phyloP scores from a whole-genome alignment of 23 tunicate species.

The Styela plicata region DNA sequence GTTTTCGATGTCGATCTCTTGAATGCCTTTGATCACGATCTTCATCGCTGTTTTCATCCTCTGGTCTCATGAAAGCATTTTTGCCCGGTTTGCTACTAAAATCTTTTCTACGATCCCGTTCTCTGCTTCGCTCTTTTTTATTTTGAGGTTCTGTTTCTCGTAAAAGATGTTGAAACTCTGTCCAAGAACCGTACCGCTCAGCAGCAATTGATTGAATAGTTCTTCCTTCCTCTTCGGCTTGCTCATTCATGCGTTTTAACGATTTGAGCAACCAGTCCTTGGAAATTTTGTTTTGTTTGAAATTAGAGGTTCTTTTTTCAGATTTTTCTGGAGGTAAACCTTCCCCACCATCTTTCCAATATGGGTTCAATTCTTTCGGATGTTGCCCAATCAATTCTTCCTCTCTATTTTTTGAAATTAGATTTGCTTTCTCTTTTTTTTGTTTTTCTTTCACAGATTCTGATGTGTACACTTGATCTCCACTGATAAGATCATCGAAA shows the following conservation, averaged over 20 bases:
- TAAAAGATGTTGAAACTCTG: conserved; percentile 61
- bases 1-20: neutral
- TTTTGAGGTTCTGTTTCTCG: conserved; percentile 42
- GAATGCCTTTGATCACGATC: neutral
- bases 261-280: conserved; percentile 64
- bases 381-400: conserved; percentile 66
- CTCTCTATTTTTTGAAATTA: conserved; percentile 10
- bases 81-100: neutral
- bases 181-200: conserved; percentile 84
- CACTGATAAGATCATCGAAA: conserved; percentile 42
- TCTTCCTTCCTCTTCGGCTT: conserved; percentile 54
- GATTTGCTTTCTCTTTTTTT: conserved; percentile 28
- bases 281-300: conserved; percentile 11
- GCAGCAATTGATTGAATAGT: conserved; percentile 67
- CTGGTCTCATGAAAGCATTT: conserved; percentile 13
- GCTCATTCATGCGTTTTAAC: conserved; percentile 86
- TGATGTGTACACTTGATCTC: conserved; percentile 48
- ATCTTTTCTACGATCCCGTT: neutral
- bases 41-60: neutral
- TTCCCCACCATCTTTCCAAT: conserved; percentile 67
- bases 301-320: neutral
- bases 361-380: conserved; percentile 72
- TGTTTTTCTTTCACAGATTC: conserved; percentile 44
- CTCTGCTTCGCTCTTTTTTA: neutral
- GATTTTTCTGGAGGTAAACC: conserved; percentile 60